Evolutionary conservation across 2,797 vertebrate genomes (phyloP).

Genomic region (Bovichtus diacanthus): DNA sequence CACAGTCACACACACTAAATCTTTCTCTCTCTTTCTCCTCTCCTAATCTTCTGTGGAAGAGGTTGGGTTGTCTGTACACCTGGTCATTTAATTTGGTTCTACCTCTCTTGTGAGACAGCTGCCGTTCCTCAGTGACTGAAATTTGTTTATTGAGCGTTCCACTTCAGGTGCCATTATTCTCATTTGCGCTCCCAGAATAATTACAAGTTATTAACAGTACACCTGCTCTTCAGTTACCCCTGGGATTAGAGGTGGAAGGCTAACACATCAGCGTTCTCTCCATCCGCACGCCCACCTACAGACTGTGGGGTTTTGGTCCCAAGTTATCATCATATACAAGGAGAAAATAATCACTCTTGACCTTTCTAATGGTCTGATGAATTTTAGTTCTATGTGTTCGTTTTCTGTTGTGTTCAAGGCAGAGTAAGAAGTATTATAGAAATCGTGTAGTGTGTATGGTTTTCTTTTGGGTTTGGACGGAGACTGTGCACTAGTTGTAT

Average conservation of each 20-base stretch:
- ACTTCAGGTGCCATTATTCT: constrained; percentile 61
- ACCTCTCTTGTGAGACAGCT: constrained; percentile 43
- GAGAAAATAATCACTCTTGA: neutral
- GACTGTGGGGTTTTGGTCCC: constrained; percentile 15
- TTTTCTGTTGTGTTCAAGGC: constrained; percentile 1
- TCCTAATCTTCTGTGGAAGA: constrained; percentile 33
- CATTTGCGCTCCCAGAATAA: constrained; percentile 55
- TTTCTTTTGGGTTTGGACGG: constrained; percentile 14
- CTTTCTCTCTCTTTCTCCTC: constrained; percentile 15
- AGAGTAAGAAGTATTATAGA: neutral
- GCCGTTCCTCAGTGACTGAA: constrained; percentile 44
- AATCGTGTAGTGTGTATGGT: neutral
- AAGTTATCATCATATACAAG: neutral
- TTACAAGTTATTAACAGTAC: constrained; percentile 67
- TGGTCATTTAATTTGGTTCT: constrained; percentile 37
- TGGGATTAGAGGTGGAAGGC: constrained; percentile 44
- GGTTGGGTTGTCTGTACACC: constrained; percentile 48
- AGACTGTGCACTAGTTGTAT: neutral
- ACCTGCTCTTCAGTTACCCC: constrained; percentile 63
- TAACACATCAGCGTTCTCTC: constrained; percentile 52
- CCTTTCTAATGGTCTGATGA: neutral
- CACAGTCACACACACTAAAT: neutral
- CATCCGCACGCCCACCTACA: constrained; percentile 36
- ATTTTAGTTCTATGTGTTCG: neutral
- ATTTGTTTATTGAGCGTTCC: constrained; percentile 59